These are phyloP conservation scores for Lytechinus pictus DNA, from an alignment of 35 echinoderm and acorn worm genomes.

Conservation along the genomic window DNA sequence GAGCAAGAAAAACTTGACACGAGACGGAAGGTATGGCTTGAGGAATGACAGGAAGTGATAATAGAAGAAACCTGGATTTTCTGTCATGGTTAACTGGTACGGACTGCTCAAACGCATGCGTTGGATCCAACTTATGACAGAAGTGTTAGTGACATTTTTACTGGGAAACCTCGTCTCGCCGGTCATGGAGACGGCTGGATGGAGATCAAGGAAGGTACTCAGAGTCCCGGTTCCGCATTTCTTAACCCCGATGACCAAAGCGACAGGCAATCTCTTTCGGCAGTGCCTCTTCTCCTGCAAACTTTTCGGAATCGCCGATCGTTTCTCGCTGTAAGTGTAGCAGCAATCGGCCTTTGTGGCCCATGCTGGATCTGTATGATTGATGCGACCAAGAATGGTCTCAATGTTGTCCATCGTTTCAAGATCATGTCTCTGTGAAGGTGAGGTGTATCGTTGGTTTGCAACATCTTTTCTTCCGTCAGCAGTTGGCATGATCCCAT, in stretches of 20 bases:
- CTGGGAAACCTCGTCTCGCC: neutral
- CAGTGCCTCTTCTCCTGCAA: constrained; percentile 14
- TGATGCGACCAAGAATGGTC: neutral
- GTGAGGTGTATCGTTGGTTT: neutral
- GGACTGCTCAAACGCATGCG: constrained; percentile 36
- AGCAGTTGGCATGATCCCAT: neutral
- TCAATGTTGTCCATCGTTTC: neutral
- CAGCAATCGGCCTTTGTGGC: neutral
- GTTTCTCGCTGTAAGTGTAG: neutral
- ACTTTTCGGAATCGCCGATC: neutral
- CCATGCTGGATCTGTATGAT: neutral
- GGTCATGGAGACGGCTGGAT: constrained; percentile 41
- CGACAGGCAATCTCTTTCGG: constrained; percentile 1
- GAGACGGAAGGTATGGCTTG: neutral
- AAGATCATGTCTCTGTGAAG: neutral
- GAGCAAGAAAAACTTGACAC: constrained; percentile 45
- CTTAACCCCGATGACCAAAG: constrained; percentile 46
- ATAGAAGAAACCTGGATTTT: constrained; percentile 41
- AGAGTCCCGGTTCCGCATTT: constrained; percentile 61
- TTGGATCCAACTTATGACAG: neutral
- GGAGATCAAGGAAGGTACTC: constrained; percentile 35
- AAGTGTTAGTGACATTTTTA: neutral
- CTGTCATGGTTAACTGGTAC: constrained; percentile 39
- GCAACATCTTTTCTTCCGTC: neutral
- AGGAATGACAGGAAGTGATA: neutral